phyloP scores from a whole-genome alignment of 2,797 vertebrate species.

The Oryzias sinensis region DNA sequence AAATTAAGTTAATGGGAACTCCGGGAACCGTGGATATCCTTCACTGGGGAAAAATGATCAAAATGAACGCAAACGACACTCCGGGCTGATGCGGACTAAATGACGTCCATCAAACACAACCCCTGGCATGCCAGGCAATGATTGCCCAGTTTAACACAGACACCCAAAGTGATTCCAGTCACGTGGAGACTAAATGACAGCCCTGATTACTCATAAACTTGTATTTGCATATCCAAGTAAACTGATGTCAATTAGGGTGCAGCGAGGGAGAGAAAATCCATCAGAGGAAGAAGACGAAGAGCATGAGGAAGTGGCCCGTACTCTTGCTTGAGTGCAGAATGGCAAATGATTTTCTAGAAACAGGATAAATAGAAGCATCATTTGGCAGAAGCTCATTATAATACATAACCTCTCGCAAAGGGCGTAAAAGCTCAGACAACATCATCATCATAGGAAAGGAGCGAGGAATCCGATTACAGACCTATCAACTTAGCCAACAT shows the following conservation, averaged over 20 bases:
- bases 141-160: constrained; percentile 22
- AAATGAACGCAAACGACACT: constrained; percentile 31
- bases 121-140: constrained; percentile 25
- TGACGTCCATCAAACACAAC: constrained; percentile 51
- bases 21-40: constrained; percentile 1
- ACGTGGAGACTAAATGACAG: constrained; percentile 48
- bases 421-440: constrained; percentile 25
- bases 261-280: constrained; percentile 51
- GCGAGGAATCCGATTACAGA: constrained; percentile 57
- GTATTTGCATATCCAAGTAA: constrained; percentile 57
- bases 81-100: constrained; percentile 34
- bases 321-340: constrained; percentile 44
- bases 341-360: constrained; percentile 55
- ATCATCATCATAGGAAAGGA: constrained; percentile 49
- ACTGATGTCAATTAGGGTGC: constrained; percentile 51
- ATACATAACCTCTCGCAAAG: constrained; percentile 52
- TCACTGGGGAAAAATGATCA: constrained; percentile 18
- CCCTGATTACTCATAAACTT: constrained; percentile 60
- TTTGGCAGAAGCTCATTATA: constrained; percentile 51
- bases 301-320: constrained; percentile 53
- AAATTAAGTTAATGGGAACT: constrained; percentile 37
- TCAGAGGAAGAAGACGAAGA: constrained; percentile 39
- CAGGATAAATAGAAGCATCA: constrained; percentile 50
- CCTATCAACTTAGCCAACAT: constrained; percentile 41
- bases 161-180: constrained; percentile 30